A percentile compares a stretch with the other conserved stretches of the same genome.
Evolutionary conservation across 92 coral and sea anemone genomes (phyloP).

Genomic region (Ricordea florida): DNA sequence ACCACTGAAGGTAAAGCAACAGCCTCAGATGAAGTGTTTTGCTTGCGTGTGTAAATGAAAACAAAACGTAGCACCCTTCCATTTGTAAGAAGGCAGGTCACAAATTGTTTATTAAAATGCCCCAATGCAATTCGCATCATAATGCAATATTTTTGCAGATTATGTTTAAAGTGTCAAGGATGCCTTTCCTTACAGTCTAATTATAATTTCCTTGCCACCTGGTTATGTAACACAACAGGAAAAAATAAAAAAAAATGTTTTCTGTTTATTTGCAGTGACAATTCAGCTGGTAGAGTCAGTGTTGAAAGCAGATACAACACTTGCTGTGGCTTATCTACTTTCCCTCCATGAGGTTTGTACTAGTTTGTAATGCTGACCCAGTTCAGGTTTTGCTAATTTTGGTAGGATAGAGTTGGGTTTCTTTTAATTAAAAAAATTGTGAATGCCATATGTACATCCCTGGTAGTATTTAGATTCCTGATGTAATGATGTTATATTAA

Average conservation of each 20-base stretch:
- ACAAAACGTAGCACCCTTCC: too few species aligned
- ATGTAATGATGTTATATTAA: background rate
- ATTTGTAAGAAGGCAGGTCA: background rate
- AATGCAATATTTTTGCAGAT: too few species aligned
- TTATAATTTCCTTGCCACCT: background rate
- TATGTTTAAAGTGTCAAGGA: too few species aligned
- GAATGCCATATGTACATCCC: too few species aligned
- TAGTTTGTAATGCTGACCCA: background rate
- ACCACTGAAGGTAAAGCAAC: conserved; percentile 80
- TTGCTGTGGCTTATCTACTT: conserved; percentile 80
- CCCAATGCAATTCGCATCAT: too few species aligned
- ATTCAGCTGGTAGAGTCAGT: conserved; percentile 76
- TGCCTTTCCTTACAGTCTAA: background rate
- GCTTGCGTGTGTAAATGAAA: background rate
- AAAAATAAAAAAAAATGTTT: background rate
- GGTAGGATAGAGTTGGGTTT: too few species aligned
- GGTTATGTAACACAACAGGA: background rate
- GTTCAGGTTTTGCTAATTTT: background rate
- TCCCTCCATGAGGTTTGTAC: conserved; percentile 79
- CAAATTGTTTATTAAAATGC: background rate
- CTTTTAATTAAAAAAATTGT: too few species aligned
- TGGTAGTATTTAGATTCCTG: too few species aligned
- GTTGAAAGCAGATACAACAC: conserved; percentile 64
- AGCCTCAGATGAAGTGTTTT: background rate
- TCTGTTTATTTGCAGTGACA: conserved; percentile 52